Evolutionary conservation across 2,888 invertebrate genomes (phyloP).

Genomic region (Lasioglossum calceatum): DNA sequence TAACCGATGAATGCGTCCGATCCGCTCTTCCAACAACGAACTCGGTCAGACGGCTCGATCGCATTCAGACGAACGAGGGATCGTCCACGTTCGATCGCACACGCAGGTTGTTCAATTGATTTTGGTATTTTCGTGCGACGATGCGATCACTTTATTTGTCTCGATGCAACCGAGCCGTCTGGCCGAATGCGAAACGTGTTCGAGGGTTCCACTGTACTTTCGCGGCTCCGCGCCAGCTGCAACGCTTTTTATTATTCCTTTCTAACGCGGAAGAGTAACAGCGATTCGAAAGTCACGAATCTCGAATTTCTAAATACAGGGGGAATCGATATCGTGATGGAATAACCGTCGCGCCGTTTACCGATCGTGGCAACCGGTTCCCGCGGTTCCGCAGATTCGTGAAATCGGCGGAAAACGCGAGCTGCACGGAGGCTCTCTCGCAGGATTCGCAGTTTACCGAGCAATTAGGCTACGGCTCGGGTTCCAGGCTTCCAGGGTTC

Average conservation of each 20-base stretch:
- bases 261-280: conserved; percentile 1
- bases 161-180: not conserved
- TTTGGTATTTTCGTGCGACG: not conserved
- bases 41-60: conserved; percentile 2
- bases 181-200: not conserved
- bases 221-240: not conserved
- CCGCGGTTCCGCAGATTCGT: conserved; percentile 21
- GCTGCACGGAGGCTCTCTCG: conserved; percentile 26
- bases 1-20: not conserved
- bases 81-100: not conserved
- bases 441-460: conserved; percentile 70
- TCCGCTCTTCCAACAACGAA: conserved; percentile 10
- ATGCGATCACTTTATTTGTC: not conserved
- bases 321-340: not conserved
- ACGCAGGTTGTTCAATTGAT: not conserved
- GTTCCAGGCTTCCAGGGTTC: conserved; percentile 27
- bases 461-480: conserved; percentile 70
- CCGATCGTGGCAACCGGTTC: not conserved
- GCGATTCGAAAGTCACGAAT: not conserved
- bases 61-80: not conserved
- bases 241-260: not conserved
- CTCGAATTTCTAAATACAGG: not conserved
- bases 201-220: not conserved
- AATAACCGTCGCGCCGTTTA: no score
- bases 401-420: conserved; percentile 56